phyloP scores from a whole-genome alignment of 1,140 invertebrate genomes.

The Caerostris extrusa region DNA sequence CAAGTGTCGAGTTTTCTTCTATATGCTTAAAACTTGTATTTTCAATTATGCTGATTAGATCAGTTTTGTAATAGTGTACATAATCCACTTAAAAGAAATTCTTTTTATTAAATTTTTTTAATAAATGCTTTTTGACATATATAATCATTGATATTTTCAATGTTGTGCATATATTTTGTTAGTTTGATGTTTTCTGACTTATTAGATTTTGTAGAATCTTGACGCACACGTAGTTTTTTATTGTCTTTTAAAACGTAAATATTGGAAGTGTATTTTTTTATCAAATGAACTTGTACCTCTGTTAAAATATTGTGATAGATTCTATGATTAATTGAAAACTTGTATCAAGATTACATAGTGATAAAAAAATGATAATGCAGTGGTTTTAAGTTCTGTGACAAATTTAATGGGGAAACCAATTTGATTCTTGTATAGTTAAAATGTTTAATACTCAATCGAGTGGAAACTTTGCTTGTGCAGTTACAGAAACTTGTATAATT shows the following conservation, averaged over 20 bases:
- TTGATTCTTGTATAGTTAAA: too few species aligned
- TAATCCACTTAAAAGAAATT: constrained; percentile 1
- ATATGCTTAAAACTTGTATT: background rate
- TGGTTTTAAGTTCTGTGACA: too few species aligned
- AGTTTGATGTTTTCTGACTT: constrained; percentile 45
- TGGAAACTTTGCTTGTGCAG: too few species aligned
- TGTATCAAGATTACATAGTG: too few species aligned
- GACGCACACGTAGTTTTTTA: constrained; percentile 73
- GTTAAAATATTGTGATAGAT: constrained; percentile 60
- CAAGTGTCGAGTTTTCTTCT: constrained; percentile 7
- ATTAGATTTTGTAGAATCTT: constrained; percentile 47
- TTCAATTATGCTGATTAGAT: constrained; percentile 12
- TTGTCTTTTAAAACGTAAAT: constrained; percentile 59
- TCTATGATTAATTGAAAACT: background rate
- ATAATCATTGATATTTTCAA: constrained; percentile 27
- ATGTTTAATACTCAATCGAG: too few species aligned
- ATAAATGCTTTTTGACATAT: background rate
- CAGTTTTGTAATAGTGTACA: constrained; percentile 26
- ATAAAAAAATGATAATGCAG: too few species aligned
- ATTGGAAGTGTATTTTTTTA: constrained; percentile 74
- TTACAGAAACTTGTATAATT: background rate
- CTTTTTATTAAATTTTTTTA: background rate
- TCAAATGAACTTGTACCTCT: constrained; percentile 62
- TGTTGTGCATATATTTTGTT: constrained; percentile 43
- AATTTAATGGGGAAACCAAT: too few species aligned